Percentiles rank a stretch among this genome's conserved stretches.
These are phyloP conservation scores for Sinhomidia bicolor DNA, from an alignment of 2,888 invertebrate genomes.

Conservation along the genomic window DNA sequence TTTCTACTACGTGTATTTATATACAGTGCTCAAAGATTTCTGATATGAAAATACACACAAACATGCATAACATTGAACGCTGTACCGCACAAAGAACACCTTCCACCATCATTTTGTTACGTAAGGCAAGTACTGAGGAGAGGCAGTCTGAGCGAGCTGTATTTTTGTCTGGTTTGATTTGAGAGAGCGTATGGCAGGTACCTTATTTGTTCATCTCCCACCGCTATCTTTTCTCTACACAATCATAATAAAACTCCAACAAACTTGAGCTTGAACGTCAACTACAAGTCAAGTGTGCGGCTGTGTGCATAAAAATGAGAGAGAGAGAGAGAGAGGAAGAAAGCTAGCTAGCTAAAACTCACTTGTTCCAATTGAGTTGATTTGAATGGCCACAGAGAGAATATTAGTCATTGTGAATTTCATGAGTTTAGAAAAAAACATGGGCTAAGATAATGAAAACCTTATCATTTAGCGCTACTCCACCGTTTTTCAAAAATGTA, in stretches of 20 bases:
- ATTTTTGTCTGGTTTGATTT: background rate
- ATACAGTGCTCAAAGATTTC: background rate
- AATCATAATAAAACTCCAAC: background rate
- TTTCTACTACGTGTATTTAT: background rate
- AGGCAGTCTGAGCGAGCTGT: no score
- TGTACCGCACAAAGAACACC: no score
- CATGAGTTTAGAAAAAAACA: background rate
- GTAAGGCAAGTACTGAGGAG: no score
- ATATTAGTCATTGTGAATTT: slow-evolving; percentile 10
- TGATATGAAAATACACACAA: background rate
- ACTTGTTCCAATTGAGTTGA: slow-evolving; percentile 28
- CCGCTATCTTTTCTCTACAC: background rate
- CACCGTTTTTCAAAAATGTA: background rate
- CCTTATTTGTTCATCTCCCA: background rate
- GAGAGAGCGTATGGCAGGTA: background rate
- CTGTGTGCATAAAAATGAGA: background rate
- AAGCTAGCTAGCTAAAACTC: background rate
- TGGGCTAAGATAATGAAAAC: background rate
- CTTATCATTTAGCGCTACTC: background rate
- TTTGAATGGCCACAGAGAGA: slow-evolving; percentile 7
- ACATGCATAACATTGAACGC: no score
- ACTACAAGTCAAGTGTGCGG: background rate
- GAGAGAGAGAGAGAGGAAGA: background rate
- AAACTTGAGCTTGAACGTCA: slow-evolving; percentile 38
- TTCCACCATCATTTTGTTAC: no score